phyloP scores from a whole-genome alignment of 2,888 invertebrate genomes.

The Plagodis dolabraria region DNA sequence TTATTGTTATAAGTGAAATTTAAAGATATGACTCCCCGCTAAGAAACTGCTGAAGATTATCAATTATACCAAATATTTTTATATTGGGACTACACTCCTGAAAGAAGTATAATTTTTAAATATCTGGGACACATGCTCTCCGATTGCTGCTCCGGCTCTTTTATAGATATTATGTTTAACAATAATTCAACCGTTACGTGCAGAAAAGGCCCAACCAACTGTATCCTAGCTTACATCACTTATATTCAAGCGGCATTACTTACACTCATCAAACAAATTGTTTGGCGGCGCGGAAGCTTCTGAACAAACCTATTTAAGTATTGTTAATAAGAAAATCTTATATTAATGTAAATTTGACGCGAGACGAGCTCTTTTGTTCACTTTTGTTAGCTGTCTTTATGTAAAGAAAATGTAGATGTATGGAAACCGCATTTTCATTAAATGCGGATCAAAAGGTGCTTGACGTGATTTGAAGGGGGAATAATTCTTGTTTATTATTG shows the following conservation, averaged over 20 bases:
- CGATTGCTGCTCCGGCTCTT: no score
- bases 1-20: no score
- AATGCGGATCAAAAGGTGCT: conserved; percentile 32
- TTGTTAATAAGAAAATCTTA: conserved; percentile 76
- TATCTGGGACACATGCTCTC: no score
- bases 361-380: conserved; percentile 68
- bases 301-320: conserved; percentile 69
- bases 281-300: conserved; percentile 67
- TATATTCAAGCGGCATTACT: conserved; percentile 69
- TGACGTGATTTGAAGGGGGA: conserved; percentile 16
- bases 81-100: no score
- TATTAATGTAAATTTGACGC: conserved; percentile 77
- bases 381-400: conserved; percentile 65
- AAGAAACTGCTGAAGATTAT: no score
- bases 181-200: no score
- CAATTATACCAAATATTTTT: no score
- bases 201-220: neutral
- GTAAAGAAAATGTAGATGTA: conserved; percentile 32
- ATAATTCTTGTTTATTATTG: conserved; percentile 17
- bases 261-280: conserved; percentile 63
- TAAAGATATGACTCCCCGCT: no score
- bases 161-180: no score
- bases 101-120: no score
- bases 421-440: conserved; percentile 39
- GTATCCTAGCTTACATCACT: conserved; percentile 1